Evolutionary conservation across 2,888 invertebrate species (phyloP).

Genomic region (Zele albiditarsus): DNA sequence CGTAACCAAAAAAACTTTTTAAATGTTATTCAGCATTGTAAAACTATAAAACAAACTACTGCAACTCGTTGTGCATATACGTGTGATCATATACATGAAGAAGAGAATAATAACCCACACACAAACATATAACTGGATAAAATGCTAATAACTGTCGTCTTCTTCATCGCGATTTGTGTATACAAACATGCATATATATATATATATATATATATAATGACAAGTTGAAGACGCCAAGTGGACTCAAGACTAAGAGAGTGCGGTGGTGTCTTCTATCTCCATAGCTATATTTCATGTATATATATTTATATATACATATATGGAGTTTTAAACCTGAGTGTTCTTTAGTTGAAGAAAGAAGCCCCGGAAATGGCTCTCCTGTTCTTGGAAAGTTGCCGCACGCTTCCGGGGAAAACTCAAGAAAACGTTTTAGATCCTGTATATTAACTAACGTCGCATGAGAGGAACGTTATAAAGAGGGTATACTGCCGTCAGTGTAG

Average conservation of each 20-base stretch:
- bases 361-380: conserved; percentile 45
- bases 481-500: neutral
- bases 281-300: neutral
- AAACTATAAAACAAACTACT: neutral
- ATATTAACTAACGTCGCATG: conserved; percentile 26
- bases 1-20: conserved; percentile 4
- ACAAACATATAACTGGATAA: conserved; percentile 50
- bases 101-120: conserved; percentile 7
- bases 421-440: conserved; percentile 50
- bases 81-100: conserved; percentile 47
- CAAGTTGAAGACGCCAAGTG: conserved; percentile 36
- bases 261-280: conserved; percentile 20
- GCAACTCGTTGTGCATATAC: conserved; percentile 45
- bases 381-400: conserved; percentile 47
- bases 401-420: conserved; percentile 51
- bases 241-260: conserved; percentile 33
- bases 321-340: neutral
- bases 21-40: conserved; percentile 17
- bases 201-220: neutral
- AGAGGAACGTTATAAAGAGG: neutral
- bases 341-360: conserved; percentile 46
- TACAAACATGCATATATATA: neutral
- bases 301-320: conserved; percentile 9
- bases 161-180: conserved; percentile 26
- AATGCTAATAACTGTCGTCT: conserved; percentile 49